Evolutionary conservation across 2,888 invertebrate genomes (phyloP).

Genomic region (Idaea aversata): DNA sequence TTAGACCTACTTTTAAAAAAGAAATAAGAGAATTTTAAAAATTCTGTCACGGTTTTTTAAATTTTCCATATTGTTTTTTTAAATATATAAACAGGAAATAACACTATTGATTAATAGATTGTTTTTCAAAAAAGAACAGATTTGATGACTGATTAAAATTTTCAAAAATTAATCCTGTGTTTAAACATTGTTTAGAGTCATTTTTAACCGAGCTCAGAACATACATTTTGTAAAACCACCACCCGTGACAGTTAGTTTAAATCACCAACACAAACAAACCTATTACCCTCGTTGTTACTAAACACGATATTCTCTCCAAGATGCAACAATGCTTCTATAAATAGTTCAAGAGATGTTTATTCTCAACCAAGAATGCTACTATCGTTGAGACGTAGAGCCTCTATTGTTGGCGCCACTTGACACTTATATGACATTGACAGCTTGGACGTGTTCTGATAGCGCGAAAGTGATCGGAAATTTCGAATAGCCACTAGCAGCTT

Average conservation of each 20-base stretch:
- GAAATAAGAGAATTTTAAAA: background rate
- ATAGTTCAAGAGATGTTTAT: conserved; percentile 17
- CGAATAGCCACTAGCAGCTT: background rate
- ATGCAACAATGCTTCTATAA: conserved; percentile 24
- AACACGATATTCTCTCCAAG: background rate
- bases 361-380: conserved; percentile 4
- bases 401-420: conserved; percentile 16
- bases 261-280: background rate
- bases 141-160: too few relatives aligned
- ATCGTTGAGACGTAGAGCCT: conserved; percentile 13
- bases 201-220: too few relatives aligned
- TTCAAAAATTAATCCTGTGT: too few relatives aligned
- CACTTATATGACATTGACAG: conserved; percentile 13
- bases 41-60: background rate
- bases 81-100: too few relatives aligned
- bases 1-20: background rate
- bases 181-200: too few relatives aligned
- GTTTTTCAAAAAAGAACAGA: too few relatives aligned
- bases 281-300: background rate
- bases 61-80: too few relatives aligned
- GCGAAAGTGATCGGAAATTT: background rate
- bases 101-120: too few relatives aligned
- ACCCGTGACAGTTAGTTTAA: background rate
- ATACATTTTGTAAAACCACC: too few relatives aligned
- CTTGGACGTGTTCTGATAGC: conserved; percentile 6